phyloP scores from a whole-genome alignment of 2,888 invertebrate species.

The Drosophila fulvimacula region DNA sequence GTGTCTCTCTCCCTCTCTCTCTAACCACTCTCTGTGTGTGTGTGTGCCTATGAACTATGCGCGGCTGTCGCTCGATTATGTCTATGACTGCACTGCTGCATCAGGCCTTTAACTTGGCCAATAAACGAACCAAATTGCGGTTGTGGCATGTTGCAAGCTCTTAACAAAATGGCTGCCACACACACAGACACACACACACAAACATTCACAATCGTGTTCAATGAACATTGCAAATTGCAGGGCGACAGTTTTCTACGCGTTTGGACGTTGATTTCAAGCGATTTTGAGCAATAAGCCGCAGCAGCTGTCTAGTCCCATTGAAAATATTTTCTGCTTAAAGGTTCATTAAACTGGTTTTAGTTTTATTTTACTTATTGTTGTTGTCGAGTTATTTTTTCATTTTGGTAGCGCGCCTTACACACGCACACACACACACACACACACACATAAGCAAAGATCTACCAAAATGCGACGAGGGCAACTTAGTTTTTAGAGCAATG shows the following conservation, averaged over 20 bases:
- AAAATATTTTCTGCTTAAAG: slow-evolving; percentile 72
- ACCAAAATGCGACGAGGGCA: slow-evolving; percentile 68
- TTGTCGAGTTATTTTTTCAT: slow-evolving; percentile 6
- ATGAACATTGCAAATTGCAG: slow-evolving; percentile 52
- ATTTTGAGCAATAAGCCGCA: slow-evolving; percentile 37
- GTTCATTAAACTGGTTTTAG: slow-evolving; percentile 83
- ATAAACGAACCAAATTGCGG: slow-evolving; percentile 54
- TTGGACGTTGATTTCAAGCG: slow-evolving; percentile 49
- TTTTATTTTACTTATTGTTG: slow-evolving; percentile 25
- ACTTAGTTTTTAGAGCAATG: slow-evolving; percentile 25
- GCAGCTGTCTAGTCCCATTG: slow-evolving; percentile 57
- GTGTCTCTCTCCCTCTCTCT: not conserved
- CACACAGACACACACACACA: slow-evolving; percentile 14
- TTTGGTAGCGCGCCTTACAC: slow-evolving; percentile 53
- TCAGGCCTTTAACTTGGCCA: slow-evolving; percentile 60
- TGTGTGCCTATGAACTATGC: slow-evolving; percentile 33
- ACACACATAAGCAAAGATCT: slow-evolving; percentile 27
- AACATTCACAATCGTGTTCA: slow-evolving; percentile 19
- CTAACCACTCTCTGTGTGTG: slow-evolving; percentile 18
- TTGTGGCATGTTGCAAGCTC: slow-evolving; percentile 49
- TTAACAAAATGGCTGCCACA: slow-evolving; percentile 71
- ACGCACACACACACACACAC: slow-evolving; percentile 39
- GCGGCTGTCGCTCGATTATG: slow-evolving; percentile 42
- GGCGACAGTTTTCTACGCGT: slow-evolving; percentile 55
- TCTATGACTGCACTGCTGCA: slow-evolving; percentile 36